Evolutionary conservation across 2,113 vertebrate species (phyloP), one percentile per base, ranked within the genome.

Genomic region (Meriones unguiculatus): DNA sequence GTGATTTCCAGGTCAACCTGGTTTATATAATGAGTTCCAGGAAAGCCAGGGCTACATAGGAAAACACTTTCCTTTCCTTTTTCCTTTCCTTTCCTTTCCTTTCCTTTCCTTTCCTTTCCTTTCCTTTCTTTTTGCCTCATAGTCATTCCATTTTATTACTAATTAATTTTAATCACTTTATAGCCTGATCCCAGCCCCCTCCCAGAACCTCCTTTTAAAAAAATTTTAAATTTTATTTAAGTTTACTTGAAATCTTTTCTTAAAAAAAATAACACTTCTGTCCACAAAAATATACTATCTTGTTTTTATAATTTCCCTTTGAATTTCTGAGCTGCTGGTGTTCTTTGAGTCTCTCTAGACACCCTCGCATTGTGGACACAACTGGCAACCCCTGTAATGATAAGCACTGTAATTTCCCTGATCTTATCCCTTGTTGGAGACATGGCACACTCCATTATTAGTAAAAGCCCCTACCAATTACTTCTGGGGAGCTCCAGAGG

Each of bases 311-410:
- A 73, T 8, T 93, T 54, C 78, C 67, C 80, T 94, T 80, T 87
- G 73, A 94, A 64, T 64, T 92, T 82, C 62, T 91, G 93, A 84
- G 70, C 76, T 80, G 52, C 46, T 57, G 59, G 24, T 84, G 78
- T 90, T 87, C 54, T 80, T 69, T 87, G 82, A 62, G 81, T 81
- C n/a, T 38, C 20, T 28, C 59, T 65, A 52, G 70, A 62, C 17
- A 0, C 35, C 28, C 54, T 35, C 65, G 70, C 18, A 13, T 38
- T 84, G 14, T 72, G 20, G 70, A n/a, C n/a, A 9, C 10, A 52
- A 85, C 12, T 65, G 35, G 76, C n/a, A 73, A 32, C 75, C 52
- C 14, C 0, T 2, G 3, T 46, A 41, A 86, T 30, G 4, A 7
- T 24, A 73, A 93, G 20, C 10, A 28, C 14, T 50, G 54, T 67